A percentile compares a stretch with the other conserved stretches of the same genome.
Evolutionary conservation across 2,797 vertebrate species (phyloP).

Genomic region (Lycodopsis pacificus): DNA sequence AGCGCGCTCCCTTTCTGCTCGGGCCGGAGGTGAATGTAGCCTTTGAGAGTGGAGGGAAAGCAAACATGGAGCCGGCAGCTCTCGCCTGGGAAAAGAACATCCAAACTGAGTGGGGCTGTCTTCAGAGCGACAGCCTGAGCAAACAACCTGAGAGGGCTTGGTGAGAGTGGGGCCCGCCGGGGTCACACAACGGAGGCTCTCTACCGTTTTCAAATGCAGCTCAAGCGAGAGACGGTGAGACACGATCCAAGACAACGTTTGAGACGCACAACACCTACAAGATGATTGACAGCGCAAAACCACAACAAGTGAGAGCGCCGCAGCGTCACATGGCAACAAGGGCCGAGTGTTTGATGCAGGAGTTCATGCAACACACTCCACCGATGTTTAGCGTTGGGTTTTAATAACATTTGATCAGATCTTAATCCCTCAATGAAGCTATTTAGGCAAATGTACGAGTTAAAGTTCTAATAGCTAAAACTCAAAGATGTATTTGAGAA

Average conservation of each 20-base stretch:
- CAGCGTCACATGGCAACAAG: background rate
- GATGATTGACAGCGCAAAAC: background rate
- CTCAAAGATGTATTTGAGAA: background rate
- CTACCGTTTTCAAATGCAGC: conserved; percentile 10
- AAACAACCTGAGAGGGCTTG: conserved; percentile 78
- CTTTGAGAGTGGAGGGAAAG: conserved; percentile 78
- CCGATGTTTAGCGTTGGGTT: background rate
- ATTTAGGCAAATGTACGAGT: no score
- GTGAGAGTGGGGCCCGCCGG: conserved; percentile 41
- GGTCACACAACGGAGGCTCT: conserved; percentile 27
- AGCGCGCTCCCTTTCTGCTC: conserved; percentile 55
- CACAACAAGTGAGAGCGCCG: background rate
- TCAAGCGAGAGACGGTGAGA: conserved; percentile 13
- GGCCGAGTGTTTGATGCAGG: background rate
- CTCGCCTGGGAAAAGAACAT: conserved; percentile 83
- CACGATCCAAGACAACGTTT: background rate
- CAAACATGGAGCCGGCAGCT: conserved; percentile 77
- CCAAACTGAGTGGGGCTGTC: conserved; percentile 73
- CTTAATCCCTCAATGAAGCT: background rate
- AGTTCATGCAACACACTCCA: background rate
- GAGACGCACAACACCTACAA: background rate
- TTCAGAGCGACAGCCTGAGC: conserved; percentile 78
- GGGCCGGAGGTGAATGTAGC: conserved; percentile 76
- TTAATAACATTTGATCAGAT: background rate
- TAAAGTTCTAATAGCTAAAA: background rate